Conservation (phyloP, 2,797 vertebrate genomes). For the Danio aesculapii region DNA sequence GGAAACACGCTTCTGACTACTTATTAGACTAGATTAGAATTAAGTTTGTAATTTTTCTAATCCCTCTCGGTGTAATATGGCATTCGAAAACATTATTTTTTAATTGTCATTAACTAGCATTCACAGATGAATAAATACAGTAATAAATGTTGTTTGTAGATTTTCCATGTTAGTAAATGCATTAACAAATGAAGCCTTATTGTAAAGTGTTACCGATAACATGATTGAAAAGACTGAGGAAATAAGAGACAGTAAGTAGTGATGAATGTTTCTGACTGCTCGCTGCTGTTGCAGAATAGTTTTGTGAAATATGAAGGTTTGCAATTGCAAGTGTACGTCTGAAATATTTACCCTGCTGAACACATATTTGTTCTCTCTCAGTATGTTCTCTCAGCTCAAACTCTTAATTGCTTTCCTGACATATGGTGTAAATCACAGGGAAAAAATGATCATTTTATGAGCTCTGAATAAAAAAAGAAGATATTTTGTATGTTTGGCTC, state of each 20-base stretch:
- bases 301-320: conserved; percentile 33
- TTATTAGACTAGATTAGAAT: too few species aligned
- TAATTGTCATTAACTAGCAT: too few species aligned
- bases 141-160: neutral
- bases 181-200: too few species aligned
- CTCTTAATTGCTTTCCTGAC: conserved; percentile 42
- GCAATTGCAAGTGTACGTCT: conserved; percentile 28
- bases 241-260: conserved; percentile 1
- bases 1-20: too few species aligned
- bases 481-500: conserved; percentile 38
- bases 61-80: too few species aligned
- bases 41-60: too few species aligned
- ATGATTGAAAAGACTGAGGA: neutral
- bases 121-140: too few species aligned
- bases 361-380: conserved; percentile 45
- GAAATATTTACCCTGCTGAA: conserved; percentile 39
- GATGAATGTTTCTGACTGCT: conserved; percentile 22
- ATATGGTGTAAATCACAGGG: conserved; percentile 37
- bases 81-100: too few species aligned
- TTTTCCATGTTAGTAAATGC: too few species aligned
- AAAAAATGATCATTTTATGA: neutral
- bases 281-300: neutral
- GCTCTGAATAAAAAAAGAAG: conserved; percentile 22
- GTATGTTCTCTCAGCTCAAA: conserved; percentile 24
- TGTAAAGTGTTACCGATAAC: too few species aligned